phyloP scores from a whole-genome alignment of 2,113 vertebrate genomes.

The Candoia aspera region DNA sequence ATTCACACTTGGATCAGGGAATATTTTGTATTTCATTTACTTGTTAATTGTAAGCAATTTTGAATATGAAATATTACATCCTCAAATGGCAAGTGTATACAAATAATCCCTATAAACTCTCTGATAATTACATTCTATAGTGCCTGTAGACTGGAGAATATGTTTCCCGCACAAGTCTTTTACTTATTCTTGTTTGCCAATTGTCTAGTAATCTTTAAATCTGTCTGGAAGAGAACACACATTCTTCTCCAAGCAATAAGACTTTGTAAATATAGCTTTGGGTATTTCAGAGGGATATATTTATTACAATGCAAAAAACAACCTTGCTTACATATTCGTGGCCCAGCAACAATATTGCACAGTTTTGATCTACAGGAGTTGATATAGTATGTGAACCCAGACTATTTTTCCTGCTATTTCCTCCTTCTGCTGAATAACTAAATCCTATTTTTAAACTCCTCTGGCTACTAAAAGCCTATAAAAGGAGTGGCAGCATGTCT shows the following conservation, averaged over 20 bases:
- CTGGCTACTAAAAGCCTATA: background rate
- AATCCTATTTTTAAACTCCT: background rate
- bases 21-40: constrained; percentile 48
- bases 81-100: constrained; percentile 38
- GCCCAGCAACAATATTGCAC: background rate
- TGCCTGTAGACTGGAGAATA: background rate
- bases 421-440: background rate
- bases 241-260: constrained; percentile 7
- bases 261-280: background rate
- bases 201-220: constrained; percentile 4
- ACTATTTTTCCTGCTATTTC: background rate
- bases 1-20: constrained; percentile 48
- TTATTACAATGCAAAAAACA: constrained; percentile 11
- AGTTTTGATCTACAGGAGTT: background rate
- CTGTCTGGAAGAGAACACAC: background rate
- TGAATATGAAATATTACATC: constrained; percentile 44
- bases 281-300: background rate
- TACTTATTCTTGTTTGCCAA: constrained; percentile 9
- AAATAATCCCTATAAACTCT: constrained; percentile 23
- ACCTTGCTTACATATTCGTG: background rate
- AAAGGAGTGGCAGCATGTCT: background rate
- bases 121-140: constrained; percentile 28
- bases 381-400: background rate
- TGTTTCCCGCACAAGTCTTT: background rate
- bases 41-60: constrained; percentile 54